phyloP scores from a whole-genome alignment of 2,797 vertebrate genomes.

The Myripristis murdjan region DNA sequence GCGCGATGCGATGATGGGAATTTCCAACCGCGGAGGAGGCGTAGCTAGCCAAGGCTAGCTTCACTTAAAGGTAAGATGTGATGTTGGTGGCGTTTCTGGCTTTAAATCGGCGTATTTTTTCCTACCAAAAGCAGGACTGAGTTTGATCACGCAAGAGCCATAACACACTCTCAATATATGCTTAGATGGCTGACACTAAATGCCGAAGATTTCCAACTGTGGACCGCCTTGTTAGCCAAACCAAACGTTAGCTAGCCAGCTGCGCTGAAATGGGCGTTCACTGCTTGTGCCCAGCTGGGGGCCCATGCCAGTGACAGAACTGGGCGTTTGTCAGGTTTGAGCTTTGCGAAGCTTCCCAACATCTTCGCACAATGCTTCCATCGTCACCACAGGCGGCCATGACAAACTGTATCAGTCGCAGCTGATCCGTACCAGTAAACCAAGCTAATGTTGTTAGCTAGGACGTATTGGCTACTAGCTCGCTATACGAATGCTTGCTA shows the following conservation, averaged over 20 bases:
- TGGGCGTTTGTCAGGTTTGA: conserved; percentile 9
- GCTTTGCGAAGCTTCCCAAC: not conserved
- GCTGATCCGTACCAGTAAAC: conserved; percentile 34
- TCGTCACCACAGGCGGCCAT: not conserved
- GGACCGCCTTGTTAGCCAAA: conserved; percentile 67
- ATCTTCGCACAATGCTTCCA: not conserved
- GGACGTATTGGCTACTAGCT: conserved; percentile 47
- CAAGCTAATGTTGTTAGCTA: conserved; percentile 39
- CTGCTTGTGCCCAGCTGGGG: conserved; percentile 58
- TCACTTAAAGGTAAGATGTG: conserved; percentile 82
- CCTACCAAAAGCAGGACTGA: not conserved
- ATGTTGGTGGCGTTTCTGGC: conserved; percentile 42
- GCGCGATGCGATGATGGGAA: conserved; percentile 75
- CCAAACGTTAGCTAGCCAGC: conserved; percentile 65
- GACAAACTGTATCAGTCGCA: not conserved
- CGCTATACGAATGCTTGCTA: conserved; percentile 29
- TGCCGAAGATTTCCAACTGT: conserved; percentile 13
- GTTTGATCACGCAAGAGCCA: not conserved
- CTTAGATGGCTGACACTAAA: not conserved
- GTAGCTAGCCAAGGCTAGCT: conserved; percentile 77
- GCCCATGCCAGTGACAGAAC: conserved; percentile 24
- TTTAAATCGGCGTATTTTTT: not conserved
- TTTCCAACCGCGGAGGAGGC: conserved; percentile 85
- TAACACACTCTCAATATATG: not conserved
- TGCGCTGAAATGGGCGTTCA: conserved; percentile 84